Conservation (phyloP, 2,888 invertebrate genomes). For the Parasteatoda lunata region DNA sequence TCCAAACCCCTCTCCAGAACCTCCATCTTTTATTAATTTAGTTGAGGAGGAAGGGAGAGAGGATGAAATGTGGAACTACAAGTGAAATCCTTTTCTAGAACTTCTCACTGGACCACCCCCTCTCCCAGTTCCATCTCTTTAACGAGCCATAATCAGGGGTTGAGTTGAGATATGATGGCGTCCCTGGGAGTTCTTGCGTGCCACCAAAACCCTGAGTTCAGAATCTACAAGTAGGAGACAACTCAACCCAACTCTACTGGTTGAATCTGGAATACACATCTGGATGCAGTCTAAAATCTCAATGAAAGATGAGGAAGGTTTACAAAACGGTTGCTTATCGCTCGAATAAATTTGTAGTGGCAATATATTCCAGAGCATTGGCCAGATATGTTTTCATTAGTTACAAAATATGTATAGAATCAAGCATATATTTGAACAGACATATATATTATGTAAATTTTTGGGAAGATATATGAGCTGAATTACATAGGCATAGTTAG, state of each 20-base stretch:
- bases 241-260: no score
- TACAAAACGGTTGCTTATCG: not conserved
- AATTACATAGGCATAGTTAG: no score
- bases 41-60: not conserved
- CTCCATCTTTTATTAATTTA: constrained; percentile 5
- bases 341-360: not conserved
- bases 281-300: no score
- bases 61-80: not conserved
- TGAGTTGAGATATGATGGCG: constrained; percentile 29
- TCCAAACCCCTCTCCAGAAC: constrained; percentile 1
- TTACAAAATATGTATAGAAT: no score
- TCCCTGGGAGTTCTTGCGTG: constrained; percentile 14
- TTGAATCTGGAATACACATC: no score
- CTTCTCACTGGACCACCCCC: no score
- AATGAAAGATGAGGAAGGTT: not conserved
- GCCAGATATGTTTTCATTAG: no score
- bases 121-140: constrained; percentile 13
- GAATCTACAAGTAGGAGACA: constrained; percentile 14
- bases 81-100: constrained; percentile 2
- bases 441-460: no score
- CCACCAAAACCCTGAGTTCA: not conserved
- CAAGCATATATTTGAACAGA: no score
- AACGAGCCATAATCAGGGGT: constrained; percentile 41
- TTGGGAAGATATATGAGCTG: no score
- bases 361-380: no score